A percentile compares a stretch with the other conserved stretches of the same genome.
These are phyloP conservation scores for Paragorgia papillata DNA, from an alignment of 92 coral and sea anemone species.

Conservation along the genomic window DNA sequence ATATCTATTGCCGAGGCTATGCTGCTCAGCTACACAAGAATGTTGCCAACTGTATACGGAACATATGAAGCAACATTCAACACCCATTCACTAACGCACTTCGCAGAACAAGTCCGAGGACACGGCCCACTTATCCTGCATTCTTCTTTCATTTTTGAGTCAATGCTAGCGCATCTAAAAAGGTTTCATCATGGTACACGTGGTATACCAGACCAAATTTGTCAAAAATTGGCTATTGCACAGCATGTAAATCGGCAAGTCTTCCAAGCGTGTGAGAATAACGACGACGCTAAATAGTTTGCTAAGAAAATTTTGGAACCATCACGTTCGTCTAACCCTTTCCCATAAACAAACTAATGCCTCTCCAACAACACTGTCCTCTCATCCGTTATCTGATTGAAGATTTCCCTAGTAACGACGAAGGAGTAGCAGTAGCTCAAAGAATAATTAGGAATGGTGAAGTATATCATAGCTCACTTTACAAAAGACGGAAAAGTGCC, in stretches of 20 bases:
- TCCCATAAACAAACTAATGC: too few species aligned
- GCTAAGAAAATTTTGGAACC: too few species aligned
- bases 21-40: conserved; percentile 52
- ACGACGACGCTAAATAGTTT: too few species aligned
- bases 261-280: conserved; percentile 30
- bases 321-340: too few species aligned
- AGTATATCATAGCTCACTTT: conserved; percentile 57
- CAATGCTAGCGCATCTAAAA: conserved; percentile 69
- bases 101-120: conserved; percentile 62
- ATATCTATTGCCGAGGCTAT: conserved; percentile 66
- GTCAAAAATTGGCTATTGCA: conserved; percentile 53
- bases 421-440: background rate
- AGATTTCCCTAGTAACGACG: conserved; percentile 35
- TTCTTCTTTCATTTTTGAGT: conserved; percentile 64
- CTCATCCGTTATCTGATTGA: conserved; percentile 37
- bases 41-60: conserved; percentile 49
- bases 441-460: conserved; percentile 41
- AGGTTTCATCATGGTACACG: conserved; percentile 66
- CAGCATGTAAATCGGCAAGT: conserved; percentile 55
- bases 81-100: conserved; percentile 59
- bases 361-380: too few species aligned
- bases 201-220: conserved; percentile 69
- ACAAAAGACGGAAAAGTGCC: conserved; percentile 48
- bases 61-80: conserved; percentile 57
- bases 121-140: conserved; percentile 61